These are phyloP conservation scores for Notiomystis cincta DNA, from an alignment of 2,113 vertebrate genomes.

Conservation along the genomic window DNA sequence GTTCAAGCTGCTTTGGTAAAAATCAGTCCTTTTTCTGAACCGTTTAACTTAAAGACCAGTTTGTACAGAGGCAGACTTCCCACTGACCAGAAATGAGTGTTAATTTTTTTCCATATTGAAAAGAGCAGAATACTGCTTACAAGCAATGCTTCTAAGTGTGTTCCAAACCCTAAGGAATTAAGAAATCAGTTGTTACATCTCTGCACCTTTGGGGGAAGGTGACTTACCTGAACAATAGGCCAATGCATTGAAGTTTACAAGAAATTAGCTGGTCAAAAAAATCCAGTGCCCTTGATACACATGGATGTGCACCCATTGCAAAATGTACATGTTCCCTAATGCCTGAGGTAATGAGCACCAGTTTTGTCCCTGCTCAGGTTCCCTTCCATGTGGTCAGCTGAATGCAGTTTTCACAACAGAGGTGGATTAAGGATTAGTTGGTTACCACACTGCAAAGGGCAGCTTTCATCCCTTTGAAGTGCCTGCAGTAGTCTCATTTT, in stretches of 20 bases:
- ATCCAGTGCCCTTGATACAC: not conserved
- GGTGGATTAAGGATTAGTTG: not conserved
- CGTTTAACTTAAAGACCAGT: not conserved
- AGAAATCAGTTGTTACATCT: not conserved
- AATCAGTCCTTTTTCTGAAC: not conserved
- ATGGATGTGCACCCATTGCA: not conserved
- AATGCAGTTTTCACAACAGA: not conserved
- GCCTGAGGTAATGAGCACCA: not conserved
- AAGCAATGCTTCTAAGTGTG: not conserved
- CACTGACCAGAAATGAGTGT: not conserved
- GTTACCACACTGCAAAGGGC: not conserved
- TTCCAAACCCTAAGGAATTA: not conserved
- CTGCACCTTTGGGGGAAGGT: not conserved
- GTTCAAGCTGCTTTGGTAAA: not conserved
- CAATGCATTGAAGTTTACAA: not conserved
- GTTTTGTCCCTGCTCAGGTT: not conserved
- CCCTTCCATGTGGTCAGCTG: not conserved
- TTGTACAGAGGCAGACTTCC: not conserved
- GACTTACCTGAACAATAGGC: not conserved
- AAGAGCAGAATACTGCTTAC: not conserved
- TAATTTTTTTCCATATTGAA: not conserved
- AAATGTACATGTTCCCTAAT: not conserved
- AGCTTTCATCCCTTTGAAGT: not conserved
- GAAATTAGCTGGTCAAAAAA: not conserved
- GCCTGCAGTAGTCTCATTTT: not conserved